These are phyloP conservation scores for Drosophila mayaguana DNA, from an alignment of 2,888 invertebrate genomes.

Conservation along the genomic window DNA sequence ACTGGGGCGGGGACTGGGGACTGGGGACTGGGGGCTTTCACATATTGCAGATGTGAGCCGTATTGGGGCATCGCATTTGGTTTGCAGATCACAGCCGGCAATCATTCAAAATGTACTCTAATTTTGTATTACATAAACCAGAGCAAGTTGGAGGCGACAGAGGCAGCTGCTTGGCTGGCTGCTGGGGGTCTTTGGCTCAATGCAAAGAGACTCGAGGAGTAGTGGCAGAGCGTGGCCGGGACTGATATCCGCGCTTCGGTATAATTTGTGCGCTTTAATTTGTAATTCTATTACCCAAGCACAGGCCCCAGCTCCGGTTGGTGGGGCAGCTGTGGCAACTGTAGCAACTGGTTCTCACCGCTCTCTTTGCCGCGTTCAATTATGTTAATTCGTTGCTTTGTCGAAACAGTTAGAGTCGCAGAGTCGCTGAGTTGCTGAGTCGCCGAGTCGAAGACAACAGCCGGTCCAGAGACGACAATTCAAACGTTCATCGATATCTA, in stretches of 20 bases:
- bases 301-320: slow-evolving; percentile 37
- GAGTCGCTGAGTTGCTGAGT: slow-evolving; percentile 68
- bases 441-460: slow-evolving; percentile 54
- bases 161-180: slow-evolving; percentile 13
- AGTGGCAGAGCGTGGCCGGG: slow-evolving; percentile 28
- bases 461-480: slow-evolving; percentile 45
- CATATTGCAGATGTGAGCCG: slow-evolving; percentile 22
- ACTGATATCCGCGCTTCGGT: slow-evolving; percentile 70
- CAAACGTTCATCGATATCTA: slow-evolving; percentile 59
- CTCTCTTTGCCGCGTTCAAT: slow-evolving; percentile 70
- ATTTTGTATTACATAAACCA: slow-evolving; percentile 78
- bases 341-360: slow-evolving; percentile 59
- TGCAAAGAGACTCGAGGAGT: slow-evolving; percentile 6
- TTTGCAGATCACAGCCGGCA: slow-evolving; percentile 70
- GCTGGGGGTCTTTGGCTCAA: slow-evolving; percentile 48
- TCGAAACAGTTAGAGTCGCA: slow-evolving; percentile 75
- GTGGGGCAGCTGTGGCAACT: slow-evolving; percentile 57
- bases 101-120: slow-evolving; percentile 79
- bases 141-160: slow-evolving; percentile 17
- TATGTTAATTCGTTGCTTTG: slow-evolving; percentile 76
- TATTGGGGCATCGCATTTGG: slow-evolving; percentile 63
- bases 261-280: slow-evolving; percentile 81
- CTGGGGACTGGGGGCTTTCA: not conserved
- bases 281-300: slow-evolving; percentile 79
- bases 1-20: not conserved